These are phyloP conservation scores for Pteria penguin DNA, from an alignment of 2,888 invertebrate species.

Conservation along the genomic window DNA sequence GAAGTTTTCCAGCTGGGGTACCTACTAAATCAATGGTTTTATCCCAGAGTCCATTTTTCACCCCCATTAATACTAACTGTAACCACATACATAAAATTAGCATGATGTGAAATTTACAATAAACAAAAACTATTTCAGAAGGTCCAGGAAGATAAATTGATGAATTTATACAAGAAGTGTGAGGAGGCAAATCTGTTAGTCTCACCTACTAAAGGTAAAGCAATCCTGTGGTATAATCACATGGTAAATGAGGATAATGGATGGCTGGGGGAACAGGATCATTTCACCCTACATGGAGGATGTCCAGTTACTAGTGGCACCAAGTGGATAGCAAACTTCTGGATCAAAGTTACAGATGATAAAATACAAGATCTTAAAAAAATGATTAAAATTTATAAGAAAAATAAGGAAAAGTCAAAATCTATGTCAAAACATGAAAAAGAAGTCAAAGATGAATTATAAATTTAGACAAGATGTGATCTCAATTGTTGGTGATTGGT, in stretches of 20 bases:
- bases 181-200: conserved; percentile 58
- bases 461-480: too few species aligned
- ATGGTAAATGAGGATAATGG: conserved; percentile 54
- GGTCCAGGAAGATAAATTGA: conserved; percentile 18
- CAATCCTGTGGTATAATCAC: conserved; percentile 74
- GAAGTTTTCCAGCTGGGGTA: too few species aligned
- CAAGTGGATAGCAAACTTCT: conserved; percentile 75
- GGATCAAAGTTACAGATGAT: conserved; percentile 66
- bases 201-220: conserved; percentile 62
- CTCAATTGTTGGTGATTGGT: too few species aligned
- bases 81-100: too few species aligned
- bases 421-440: conserved; percentile 18
- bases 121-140: conserved; percentile 14
- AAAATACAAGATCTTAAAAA: conserved; percentile 53
- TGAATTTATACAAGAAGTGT: conserved; percentile 57
- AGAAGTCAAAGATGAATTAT: too few species aligned
- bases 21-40: not conserved
- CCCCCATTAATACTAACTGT: too few species aligned
- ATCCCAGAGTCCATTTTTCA: not conserved
- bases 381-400: conserved; percentile 49
- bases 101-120: too few species aligned
- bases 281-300: conserved; percentile 65
- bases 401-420: not conserved
- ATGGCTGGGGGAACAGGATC: conserved; percentile 69
- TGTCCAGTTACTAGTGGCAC: conserved; percentile 66